Evolutionary conservation across 2,113 vertebrate species (phyloP), one percentile per base, ranked within the genome.

Genomic region (Alligator sinensis): DNA sequence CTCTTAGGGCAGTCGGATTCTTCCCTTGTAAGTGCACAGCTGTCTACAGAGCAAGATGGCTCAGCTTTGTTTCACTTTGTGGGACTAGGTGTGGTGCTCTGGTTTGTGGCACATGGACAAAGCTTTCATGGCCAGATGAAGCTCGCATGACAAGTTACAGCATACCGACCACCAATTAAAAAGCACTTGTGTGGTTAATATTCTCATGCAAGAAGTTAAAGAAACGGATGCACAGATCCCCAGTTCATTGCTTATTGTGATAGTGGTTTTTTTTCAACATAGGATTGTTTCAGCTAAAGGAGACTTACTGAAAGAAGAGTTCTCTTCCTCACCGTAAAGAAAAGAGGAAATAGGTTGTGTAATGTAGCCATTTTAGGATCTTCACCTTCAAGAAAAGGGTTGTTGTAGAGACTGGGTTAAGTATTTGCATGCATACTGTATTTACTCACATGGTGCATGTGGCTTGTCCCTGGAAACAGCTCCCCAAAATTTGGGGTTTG

Each of bases 11-110:
- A 24, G 85, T 3, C 25, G 55, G 5, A 2, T n/a, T 57, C 5
- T 82, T 89, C 63, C 30, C 22, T 80, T 75, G 9, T 59, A 82
- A 82, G n/a, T 64, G 28, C 12, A 77, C 22, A 19, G 12, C 21
- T 89, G 55, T 79, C 61, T 1, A 6, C 34, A 38, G 60, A 60
- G 47, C 2, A 7, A 0, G 0, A 8, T 4, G 66, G 59, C 75
- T 57, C 17, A 34, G 30, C 6, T 21, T 75, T n/a, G 25, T 24
- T 70, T 1, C 3, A 0, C 83, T 93, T 77, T 7, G 80, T 30
- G 54, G 25, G 14, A 6, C 24, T 2, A 75, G 54, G 5, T 62
- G 17, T 62, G 24, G 81, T 66, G 76, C 77, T 86, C 68, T 25
- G 38, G 21, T 17, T 87, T 76, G 8, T 38, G 80, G 19, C 63